Evolutionary conservation across 2,797 vertebrate species (phyloP).

Genomic region (Psittacula derbiana): DNA sequence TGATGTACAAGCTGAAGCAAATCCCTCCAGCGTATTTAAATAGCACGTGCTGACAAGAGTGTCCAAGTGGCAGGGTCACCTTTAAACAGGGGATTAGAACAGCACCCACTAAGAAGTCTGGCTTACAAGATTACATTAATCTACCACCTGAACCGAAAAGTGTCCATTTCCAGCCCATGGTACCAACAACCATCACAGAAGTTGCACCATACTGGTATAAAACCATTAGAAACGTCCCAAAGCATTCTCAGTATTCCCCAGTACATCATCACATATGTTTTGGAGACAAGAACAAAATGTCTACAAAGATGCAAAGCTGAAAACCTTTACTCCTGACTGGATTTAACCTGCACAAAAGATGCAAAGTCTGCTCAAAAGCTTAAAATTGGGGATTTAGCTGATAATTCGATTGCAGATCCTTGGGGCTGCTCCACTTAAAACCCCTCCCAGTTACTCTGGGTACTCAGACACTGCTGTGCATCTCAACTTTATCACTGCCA

Average conservation of each 20-base stretch:
- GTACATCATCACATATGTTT: fast-evolving
- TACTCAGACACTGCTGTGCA: background rate
- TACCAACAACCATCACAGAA: background rate
- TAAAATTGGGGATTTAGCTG: conserved; percentile 9
- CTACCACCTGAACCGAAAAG: background rate
- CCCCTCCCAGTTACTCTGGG: background rate
- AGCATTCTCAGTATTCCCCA: background rate
- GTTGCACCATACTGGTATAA: background rate
- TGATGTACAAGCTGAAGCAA: background rate
- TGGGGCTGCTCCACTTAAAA: background rate
- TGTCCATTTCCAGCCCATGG: background rate
- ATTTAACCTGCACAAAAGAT: background rate
- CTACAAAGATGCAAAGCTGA: background rate
- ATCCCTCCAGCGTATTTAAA: conserved; percentile 19
- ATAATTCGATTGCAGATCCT: conserved; percentile 39
- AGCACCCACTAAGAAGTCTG: background rate
- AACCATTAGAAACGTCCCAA: background rate
- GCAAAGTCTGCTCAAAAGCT: background rate
- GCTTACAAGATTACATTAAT: background rate
- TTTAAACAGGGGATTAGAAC: conserved; percentile 10
- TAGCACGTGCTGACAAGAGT: background rate
- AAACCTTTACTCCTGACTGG: background rate
- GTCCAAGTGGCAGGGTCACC: background rate
- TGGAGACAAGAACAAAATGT: background rate
- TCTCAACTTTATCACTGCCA: conserved; percentile 38